Conservation (phyloP, 1,140 invertebrate genomes). For the Platorchestia sp. region DNA sequence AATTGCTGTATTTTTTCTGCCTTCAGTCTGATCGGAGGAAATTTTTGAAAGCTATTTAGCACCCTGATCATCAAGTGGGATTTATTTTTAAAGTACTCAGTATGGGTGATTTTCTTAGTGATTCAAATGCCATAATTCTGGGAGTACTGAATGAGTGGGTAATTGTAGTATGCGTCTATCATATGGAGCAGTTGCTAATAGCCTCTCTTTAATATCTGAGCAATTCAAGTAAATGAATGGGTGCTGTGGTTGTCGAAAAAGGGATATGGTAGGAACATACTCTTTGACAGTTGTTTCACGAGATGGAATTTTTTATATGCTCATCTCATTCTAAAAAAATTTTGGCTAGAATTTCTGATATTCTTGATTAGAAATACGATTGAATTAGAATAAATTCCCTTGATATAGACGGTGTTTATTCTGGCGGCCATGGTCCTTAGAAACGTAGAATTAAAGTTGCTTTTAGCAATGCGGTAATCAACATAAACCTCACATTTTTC, state of each 20-base stretch:
- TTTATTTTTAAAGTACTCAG: neutral
- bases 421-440: neutral
- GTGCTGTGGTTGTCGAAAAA: neutral
- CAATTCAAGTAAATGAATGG: no score
- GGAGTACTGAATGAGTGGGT: neutral
- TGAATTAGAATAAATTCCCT: no score
- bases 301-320: neutral
- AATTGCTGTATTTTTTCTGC: neutral
- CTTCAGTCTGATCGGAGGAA: neutral
- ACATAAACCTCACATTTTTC: neutral
- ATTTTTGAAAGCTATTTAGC: neutral
- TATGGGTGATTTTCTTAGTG: neutral
- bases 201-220: no score
- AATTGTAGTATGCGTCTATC: no score
- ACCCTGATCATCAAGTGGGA: neutral
- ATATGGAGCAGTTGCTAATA: no score
- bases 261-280: neutral
- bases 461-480: neutral
- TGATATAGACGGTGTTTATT: no score
- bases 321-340: neutral
- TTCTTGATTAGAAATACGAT: no score
- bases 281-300: neutral
- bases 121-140: neutral
- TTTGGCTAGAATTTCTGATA: no score
- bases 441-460: neutral